Conservation (phyloP, 2,797 vertebrate genomes). For the Pitangus sulphuratus region DNA sequence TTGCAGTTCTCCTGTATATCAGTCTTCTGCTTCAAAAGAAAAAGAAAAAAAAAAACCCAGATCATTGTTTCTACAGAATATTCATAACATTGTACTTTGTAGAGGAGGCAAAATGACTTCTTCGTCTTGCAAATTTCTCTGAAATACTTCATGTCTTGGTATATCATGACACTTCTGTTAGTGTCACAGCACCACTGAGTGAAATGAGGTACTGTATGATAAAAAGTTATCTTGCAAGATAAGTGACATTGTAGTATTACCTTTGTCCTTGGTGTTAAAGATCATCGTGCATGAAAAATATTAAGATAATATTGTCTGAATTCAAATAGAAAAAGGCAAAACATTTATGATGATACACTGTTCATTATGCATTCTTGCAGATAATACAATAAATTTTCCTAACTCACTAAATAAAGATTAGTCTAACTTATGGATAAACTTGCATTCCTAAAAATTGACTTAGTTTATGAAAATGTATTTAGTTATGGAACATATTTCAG, state of each 20-base stretch:
- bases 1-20: not conserved
- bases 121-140: not conserved
- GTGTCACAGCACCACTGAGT: not conserved
- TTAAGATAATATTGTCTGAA: constrained; percentile 8
- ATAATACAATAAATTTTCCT: not conserved
- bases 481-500: not conserved
- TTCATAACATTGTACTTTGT: not conserved
- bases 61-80: not conserved
- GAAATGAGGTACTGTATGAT: not conserved
- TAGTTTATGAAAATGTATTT: not conserved
- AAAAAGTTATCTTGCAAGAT: not conserved
- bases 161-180: not conserved
- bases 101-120: not conserved
- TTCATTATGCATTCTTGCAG: not conserved
- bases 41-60: not conserved
- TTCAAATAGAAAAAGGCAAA: constrained; percentile 22
- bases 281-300: not conserved
- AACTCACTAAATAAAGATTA: not conserved
- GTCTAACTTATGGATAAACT: not conserved
- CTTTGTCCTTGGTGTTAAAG: constrained; percentile 5
- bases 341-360: not conserved
- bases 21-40: not conserved
- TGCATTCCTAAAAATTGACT: not conserved
- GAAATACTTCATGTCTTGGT: not conserved
- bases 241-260: not conserved